Conservation (phyloP, 2,797 vertebrate species). For the Gobionotothen gibberifrons region DNA sequence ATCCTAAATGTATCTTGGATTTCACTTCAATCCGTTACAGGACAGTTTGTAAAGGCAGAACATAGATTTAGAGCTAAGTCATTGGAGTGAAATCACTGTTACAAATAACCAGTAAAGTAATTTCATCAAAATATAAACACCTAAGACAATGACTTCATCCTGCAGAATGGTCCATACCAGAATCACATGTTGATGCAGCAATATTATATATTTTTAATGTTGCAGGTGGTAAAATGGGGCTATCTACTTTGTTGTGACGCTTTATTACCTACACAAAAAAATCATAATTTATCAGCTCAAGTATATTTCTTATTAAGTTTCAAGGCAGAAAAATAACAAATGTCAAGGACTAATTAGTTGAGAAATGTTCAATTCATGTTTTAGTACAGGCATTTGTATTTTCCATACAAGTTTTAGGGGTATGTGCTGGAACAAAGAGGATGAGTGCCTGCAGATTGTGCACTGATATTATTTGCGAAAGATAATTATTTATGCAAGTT, state of each 20-base stretch:
- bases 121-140: too few species aligned
- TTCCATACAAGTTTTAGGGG: neutral
- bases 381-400: slow-evolving; percentile 5
- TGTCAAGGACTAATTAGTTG: neutral
- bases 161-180: too few species aligned
- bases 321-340: neutral
- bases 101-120: too few species aligned
- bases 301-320: neutral
- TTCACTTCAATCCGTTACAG: neutral
- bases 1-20: neutral
- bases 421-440: neutral
- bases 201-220: too few species aligned
- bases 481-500: slow-evolving; percentile 4
- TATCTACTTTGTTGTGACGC: too few species aligned
- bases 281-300: too few species aligned
- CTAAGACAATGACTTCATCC: too few species aligned
- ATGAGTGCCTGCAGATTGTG: neutral
- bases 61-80: neutral
- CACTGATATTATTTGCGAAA: neutral
- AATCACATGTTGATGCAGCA: too few species aligned
- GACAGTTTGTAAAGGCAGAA: neutral
- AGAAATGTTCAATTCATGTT: neutral
- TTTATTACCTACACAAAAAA: too few species aligned
- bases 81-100: neutral
- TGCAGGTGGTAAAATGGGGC: too few species aligned